Percentiles rank a stretch among this genome's conserved stretches.
Evolutionary conservation across 2,113 vertebrate genomes (phyloP).

Genomic region (Phylloscopus whistleri): DNA sequence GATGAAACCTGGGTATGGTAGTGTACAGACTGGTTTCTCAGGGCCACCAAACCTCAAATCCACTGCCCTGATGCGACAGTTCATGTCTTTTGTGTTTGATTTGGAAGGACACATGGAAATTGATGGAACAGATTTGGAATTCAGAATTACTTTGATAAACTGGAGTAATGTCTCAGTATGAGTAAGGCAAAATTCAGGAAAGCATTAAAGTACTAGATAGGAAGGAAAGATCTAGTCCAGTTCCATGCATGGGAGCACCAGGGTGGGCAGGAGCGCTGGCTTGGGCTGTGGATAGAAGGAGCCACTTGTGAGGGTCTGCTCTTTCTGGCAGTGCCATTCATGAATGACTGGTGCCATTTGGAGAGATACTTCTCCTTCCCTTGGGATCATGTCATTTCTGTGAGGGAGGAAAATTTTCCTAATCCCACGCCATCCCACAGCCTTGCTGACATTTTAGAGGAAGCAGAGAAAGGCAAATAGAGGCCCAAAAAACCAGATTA

Average conservation of each 20-base stretch:
- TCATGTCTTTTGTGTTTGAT: background rate
- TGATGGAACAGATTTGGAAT: background rate
- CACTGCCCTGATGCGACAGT: background rate
- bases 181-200: background rate
- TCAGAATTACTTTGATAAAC: background rate
- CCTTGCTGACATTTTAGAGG: background rate
- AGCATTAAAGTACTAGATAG: background rate
- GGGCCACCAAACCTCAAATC: background rate
- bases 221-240: background rate
- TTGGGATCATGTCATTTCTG: background rate
- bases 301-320: accelerated
- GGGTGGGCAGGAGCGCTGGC: background rate
- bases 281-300: background rate
- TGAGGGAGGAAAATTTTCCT: background rate
- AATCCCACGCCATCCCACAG: background rate
- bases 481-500: background rate
- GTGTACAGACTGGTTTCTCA: background rate
- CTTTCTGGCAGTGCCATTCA: background rate
- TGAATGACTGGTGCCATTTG: background rate
- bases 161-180: background rate
- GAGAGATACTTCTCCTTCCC: background rate
- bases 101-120: background rate
- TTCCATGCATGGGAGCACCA: background rate
- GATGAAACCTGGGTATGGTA: background rate
- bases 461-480: background rate